Conservation (phyloP, 92 coral and sea anemone genomes). For the Epizoanthus fatuus region DNA sequence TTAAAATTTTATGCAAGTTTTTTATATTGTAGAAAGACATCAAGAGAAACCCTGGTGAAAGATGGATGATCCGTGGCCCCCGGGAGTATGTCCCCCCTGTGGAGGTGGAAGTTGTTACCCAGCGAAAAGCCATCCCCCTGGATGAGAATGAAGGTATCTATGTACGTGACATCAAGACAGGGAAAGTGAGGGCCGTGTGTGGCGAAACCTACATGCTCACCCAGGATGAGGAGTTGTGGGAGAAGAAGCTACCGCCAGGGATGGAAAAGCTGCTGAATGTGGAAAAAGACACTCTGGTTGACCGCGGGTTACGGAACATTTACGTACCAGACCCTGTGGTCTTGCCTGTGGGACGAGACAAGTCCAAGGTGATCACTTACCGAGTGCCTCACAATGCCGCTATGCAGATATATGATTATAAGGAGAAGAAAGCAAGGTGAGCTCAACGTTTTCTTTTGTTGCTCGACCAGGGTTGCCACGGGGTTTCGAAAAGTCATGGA, state of each 20-base stretch:
- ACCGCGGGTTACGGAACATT: slow-evolving; percentile 82
- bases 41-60: slow-evolving; percentile 92
- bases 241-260: slow-evolving; percentile 70
- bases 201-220: slow-evolving; percentile 88
- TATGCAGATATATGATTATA: slow-evolving; percentile 98
- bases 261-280: slow-evolving; percentile 89
- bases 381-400: slow-evolving; percentile 99
- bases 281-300: slow-evolving; percentile 98
- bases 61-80: slow-evolving; percentile 99
- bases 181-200: slow-evolving; percentile 97
- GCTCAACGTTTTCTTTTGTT: too few relatives aligned
- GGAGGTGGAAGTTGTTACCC: slow-evolving; percentile 93
- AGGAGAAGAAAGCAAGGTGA: slow-evolving; percentile 98
- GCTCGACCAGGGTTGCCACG: too few relatives aligned
- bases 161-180: slow-evolving; percentile 98
- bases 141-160: slow-evolving; percentile 99
- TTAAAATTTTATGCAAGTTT: too few relatives aligned
- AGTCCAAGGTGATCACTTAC: slow-evolving; percentile 92
- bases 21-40: slow-evolving; percentile 70
- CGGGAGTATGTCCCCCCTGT: slow-evolving; percentile 99
- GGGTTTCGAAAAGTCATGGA: too few relatives aligned
- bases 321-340: slow-evolving; percentile 4
- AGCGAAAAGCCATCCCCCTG: slow-evolving; percentile 95
- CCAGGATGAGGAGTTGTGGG: too few relatives aligned
- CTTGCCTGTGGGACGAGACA: slow-evolving; percentile 69